Conservation (phyloP, 2,888 invertebrate species). For the Caenorhabditis virilis region DNA sequence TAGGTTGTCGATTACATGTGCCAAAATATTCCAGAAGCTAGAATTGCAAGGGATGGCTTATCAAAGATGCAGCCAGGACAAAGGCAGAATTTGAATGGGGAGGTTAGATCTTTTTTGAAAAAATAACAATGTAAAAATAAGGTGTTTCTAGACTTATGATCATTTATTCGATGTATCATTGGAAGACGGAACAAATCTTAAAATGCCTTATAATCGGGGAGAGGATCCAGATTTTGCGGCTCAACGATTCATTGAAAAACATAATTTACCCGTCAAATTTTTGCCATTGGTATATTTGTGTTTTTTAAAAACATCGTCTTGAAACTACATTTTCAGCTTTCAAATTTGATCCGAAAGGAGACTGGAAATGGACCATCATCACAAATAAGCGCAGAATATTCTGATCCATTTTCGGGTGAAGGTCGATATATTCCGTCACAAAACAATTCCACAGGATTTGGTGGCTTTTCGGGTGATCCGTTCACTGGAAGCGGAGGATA, state of each 20-base stretch:
- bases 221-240: conserved; percentile 93
- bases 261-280: conserved; percentile 79
- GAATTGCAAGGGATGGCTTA: conserved; percentile 4
- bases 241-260: conserved; percentile 84
- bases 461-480: conserved; percentile 14
- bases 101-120: too few species aligned
- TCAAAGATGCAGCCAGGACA: not conserved
- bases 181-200: conserved; percentile 80
- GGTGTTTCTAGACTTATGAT: conserved; percentile 76
- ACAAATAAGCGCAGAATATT: too few species aligned
- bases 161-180: conserved; percentile 94
- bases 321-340: conserved; percentile 5
- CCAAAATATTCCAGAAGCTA: conserved; percentile 12
- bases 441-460: not conserved
- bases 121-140: too few species aligned
- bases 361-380: too few species aligned
- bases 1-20: conserved; percentile 7
- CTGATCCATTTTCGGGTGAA: conserved; percentile 45
- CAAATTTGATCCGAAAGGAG: conserved; percentile 5
- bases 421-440: conserved; percentile 68
- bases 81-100: not conserved
- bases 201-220: conserved; percentile 85
- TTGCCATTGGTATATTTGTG: conserved; percentile 75
- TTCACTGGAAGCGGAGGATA: conserved; percentile 65
- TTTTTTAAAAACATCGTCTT: conserved; percentile 1